Evolutionary conservation across 2,797 vertebrate genomes (phyloP).

Genomic region (Propithecus perrieri): DNA sequence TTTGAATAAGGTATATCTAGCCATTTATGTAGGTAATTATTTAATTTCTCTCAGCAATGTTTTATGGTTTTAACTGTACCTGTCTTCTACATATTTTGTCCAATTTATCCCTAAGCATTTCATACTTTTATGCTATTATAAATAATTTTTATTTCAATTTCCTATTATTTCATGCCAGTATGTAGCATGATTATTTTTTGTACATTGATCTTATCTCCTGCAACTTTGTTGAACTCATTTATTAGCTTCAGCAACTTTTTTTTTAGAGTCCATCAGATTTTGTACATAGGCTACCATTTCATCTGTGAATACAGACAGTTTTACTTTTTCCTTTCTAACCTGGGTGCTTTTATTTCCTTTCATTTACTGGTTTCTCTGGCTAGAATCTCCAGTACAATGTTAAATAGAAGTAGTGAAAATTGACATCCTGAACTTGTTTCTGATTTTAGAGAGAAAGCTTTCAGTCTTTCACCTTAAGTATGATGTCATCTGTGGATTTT

Average conservation of each 20-base stretch:
- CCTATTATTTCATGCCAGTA: neutral
- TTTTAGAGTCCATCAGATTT: neutral
- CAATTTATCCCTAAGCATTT: constrained; percentile 12
- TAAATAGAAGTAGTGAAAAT: neutral
- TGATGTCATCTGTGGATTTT: neutral
- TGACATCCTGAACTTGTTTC: neutral
- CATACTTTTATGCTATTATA: neutral
- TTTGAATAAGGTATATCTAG: neutral
- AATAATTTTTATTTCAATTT: constrained; percentile 46
- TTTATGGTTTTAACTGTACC: neutral
- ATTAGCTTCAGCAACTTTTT: neutral
- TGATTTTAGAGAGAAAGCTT: constrained; percentile 31
- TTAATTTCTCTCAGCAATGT: neutral
- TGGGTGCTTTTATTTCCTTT: neutral
- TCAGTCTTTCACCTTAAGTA: neutral
- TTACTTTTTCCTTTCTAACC: neutral
- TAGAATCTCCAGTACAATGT: neutral
- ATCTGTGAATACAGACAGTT: neutral
- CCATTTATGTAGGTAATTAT: neutral
- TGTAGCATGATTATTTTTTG: neutral
- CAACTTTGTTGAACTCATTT: neutral
- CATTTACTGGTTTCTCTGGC: neutral
- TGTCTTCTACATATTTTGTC: neutral
- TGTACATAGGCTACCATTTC: neutral
- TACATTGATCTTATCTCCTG: neutral